Percentiles rank a stretch among this genome's conserved stretches.
These are phyloP conservation scores for Araneus ventricosus DNA, from an alignment of 1,140 invertebrate species.

Conservation along the genomic window DNA sequence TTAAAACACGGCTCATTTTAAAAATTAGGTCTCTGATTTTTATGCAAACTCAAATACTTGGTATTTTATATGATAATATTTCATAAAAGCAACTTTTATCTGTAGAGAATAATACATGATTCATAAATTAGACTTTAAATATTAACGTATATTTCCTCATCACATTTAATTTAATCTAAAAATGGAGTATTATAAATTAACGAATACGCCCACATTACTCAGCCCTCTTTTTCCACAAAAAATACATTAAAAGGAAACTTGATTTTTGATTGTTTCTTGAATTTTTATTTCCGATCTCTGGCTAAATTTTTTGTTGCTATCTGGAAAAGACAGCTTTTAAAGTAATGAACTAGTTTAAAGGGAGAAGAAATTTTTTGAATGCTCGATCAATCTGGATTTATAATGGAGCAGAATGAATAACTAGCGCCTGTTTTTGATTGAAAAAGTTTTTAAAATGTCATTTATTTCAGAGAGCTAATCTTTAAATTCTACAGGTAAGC, in stretches of 20 bases:
- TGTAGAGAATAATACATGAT: no score
- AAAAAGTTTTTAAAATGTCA: neutral
- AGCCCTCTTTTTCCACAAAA: neutral
- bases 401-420: constrained; percentile 6
- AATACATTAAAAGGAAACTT: neutral
- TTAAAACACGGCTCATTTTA: no score
- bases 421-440: constrained; percentile 2
- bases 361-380: neutral
- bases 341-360: constrained; percentile 2
- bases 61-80: no score
- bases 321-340: neutral
- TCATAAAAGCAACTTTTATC: no score
- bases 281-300: neutral
- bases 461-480: neutral
- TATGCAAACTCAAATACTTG: no score
- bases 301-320: neutral
- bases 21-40: no score
- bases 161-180: neutral
- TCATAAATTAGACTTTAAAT: no score
- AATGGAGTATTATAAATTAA: neutral
- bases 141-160: no score
- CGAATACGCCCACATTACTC: neutral
- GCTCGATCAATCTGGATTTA: constrained; percentile 8
- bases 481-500: neutral
- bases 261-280: constrained; percentile 5